Conservation (phyloP, 2,113 vertebrate genomes). For the Paramisgurnus dabryanus region DNA sequence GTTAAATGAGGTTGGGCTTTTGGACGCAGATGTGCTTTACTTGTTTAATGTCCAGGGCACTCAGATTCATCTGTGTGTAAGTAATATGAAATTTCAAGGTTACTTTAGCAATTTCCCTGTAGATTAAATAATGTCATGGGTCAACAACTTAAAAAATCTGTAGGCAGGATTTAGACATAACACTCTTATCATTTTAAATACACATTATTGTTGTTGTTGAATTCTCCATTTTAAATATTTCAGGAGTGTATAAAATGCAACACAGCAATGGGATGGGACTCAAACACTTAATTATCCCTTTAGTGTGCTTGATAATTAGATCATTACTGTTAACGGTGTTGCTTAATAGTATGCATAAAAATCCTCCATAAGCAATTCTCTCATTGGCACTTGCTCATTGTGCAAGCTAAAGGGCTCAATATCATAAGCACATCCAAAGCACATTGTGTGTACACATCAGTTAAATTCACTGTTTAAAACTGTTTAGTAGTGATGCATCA, state of each 20-base stretch:
- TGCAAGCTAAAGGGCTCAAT: background rate
- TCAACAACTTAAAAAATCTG: no score
- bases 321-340: slow-evolving; percentile 27
- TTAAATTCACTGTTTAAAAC: no score
- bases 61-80: background rate
- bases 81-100: slow-evolving; percentile 3
- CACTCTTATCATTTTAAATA: background rate
- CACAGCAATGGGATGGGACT: slow-evolving; percentile 4
- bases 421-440: background rate
- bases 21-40: slow-evolving; percentile 34
- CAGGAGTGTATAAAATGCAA: slow-evolving; percentile 25
- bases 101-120: background rate
- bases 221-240: background rate
- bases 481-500: no score
- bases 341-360: slow-evolving; percentile 1
- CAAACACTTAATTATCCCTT: slow-evolving; percentile 18
- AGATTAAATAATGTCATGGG: no score
- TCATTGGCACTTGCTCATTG: slow-evolving; percentile 7
- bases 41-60: background rate
- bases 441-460: background rate
- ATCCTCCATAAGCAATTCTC: background rate
- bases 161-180: background rate
- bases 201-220: background rate
- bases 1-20: background rate
- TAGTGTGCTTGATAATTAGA: slow-evolving; percentile 18